Conservation (phyloP, 1,140 invertebrate genomes). For the Pseudoatta argentina region DNA sequence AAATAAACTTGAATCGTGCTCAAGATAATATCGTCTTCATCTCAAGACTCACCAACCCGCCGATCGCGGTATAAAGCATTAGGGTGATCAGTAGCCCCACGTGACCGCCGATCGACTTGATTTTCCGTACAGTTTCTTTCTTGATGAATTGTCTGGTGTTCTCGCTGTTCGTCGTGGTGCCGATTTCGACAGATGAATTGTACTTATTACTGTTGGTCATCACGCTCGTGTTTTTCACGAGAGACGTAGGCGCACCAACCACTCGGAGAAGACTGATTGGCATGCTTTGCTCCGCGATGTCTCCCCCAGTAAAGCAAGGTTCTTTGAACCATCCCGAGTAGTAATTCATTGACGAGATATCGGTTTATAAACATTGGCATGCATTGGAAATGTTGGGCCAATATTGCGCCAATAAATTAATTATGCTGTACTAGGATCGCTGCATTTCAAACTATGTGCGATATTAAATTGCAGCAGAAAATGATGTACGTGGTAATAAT, state of each 20-base stretch:
- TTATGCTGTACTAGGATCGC: background rate
- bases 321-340: too few relatives aligned
- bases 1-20: background rate
- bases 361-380: too few relatives aligned
- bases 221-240: background rate
- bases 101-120: conserved; percentile 89
- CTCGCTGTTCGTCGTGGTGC: background rate
- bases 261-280: conserved; percentile 30
- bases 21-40: background rate
- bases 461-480: background rate
- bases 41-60: conserved; percentile 89
- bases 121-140: conserved; percentile 75
- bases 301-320: background rate
- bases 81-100: conserved; percentile 90
- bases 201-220: conserved; percentile 20
- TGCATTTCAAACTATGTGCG: conserved; percentile 1
- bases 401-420: too few relatives aligned
- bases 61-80: conserved; percentile 91
- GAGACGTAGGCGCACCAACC: conserved; percentile 28
- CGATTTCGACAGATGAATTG: background rate
- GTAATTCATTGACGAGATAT: too few relatives aligned
- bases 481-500: background rate
- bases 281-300: background rate
- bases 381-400: too few relatives aligned
- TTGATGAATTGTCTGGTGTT: conserved; percentile 13